phyloP scores from a whole-genome alignment of 2,797 vertebrate genomes.

The Pelobates cultripes region DNA sequence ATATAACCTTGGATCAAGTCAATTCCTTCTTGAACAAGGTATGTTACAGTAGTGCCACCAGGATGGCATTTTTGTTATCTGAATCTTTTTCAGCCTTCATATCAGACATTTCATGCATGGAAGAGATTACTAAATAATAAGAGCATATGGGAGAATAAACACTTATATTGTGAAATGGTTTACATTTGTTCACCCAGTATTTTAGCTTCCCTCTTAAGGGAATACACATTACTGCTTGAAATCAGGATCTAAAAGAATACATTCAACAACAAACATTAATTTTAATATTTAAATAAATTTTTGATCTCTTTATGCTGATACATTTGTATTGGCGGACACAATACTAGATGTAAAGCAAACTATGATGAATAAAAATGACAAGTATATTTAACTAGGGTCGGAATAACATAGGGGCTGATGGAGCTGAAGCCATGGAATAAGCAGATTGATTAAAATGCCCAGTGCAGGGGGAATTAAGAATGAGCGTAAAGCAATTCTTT shows the following conservation, averaged over 20 bases:
- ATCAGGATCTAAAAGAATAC: constrained; percentile 66
- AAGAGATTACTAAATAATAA: constrained; percentile 59
- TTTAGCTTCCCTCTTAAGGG: constrained; percentile 55
- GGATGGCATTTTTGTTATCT: constrained; percentile 58
- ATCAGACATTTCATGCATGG: constrained; percentile 55
- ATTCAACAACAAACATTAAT: constrained; percentile 66
- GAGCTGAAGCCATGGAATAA: no score
- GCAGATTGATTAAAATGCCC: no score
- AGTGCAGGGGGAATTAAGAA: no score
- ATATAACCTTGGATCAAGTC: constrained; percentile 8
- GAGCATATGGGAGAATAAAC: constrained; percentile 55
- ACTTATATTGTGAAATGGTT: constrained; percentile 59
- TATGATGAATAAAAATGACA: no score
- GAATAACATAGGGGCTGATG: no score
- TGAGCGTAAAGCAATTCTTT: no score
- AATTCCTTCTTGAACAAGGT: constrained; percentile 18
- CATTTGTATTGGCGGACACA: no score
- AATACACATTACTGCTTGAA: constrained; percentile 62
- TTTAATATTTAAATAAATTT: constrained; percentile 67
- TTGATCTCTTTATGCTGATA: constrained; percentile 55
- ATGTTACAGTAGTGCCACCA: constrained; percentile 49
- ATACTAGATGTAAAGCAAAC: no score
- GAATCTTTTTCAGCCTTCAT: constrained; percentile 52
- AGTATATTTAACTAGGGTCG: no score
- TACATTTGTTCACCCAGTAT: not conserved